phyloP scores from a whole-genome alignment of 2,113 vertebrate species.

The Lophotis ruficrista region DNA sequence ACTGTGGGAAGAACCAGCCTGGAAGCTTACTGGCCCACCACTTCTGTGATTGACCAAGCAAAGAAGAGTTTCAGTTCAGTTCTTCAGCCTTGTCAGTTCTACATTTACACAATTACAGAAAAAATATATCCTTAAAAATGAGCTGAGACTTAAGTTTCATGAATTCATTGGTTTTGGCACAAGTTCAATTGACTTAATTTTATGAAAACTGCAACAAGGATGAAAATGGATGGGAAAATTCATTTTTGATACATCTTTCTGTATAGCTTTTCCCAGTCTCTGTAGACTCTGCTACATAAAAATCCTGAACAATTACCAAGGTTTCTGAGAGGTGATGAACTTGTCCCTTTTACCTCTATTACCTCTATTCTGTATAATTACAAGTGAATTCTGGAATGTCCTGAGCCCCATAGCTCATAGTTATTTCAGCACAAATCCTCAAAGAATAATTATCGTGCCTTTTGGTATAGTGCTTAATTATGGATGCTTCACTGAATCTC shows the following conservation, averaged over 20 bases:
- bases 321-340: neutral
- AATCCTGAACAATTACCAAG: neutral
- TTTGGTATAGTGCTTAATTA: neutral
- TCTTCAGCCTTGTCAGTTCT: neutral
- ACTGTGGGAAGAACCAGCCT: neutral
- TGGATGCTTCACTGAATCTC: neutral
- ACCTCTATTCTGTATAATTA: neutral
- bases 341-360: neutral
- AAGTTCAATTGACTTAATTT: neutral
- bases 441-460: neutral
- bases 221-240: neutral
- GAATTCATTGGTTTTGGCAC: neutral
- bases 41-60: neutral
- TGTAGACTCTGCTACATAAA: neutral
- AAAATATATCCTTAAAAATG: constrained; percentile 16
- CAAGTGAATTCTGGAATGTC: neutral
- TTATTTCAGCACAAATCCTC: neutral
- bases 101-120: neutral
- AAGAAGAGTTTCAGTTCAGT: neutral
- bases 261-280: neutral
- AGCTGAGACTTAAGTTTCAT: neutral
- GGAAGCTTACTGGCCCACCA: neutral
- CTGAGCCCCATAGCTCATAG: neutral
- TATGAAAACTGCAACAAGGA: neutral
- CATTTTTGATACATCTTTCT: neutral